phyloP scores from a whole-genome alignment of 2,888 invertebrate species.

The Phyllotreta cruciferae region DNA sequence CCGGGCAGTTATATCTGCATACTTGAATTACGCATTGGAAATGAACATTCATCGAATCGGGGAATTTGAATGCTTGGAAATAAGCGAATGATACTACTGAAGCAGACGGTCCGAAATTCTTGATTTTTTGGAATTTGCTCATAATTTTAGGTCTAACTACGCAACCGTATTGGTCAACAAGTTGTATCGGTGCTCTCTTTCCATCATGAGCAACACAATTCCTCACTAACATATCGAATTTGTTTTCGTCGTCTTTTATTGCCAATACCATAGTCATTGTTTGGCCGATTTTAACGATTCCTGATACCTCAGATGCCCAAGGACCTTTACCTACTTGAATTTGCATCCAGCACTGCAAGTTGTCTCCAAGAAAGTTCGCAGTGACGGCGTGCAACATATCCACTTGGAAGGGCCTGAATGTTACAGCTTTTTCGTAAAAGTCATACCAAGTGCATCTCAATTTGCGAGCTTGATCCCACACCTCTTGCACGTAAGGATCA shows the following conservation, averaged over 20 bases:
- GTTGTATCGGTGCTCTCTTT: conserved; percentile 89
- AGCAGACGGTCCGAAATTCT: conserved; percentile 93
- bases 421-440: conserved; percentile 93
- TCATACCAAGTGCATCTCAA: conserved; percentile 95
- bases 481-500: conserved; percentile 93
- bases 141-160: conserved; percentile 93
- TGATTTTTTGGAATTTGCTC: conserved; percentile 95
- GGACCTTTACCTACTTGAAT: conserved; percentile 96
- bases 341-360: conserved; percentile 97
- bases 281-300: conserved; percentile 94
- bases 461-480: conserved; percentile 94
- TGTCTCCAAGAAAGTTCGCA: conserved; percentile 94
- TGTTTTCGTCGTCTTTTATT: conserved; percentile 94
- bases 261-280: conserved; percentile 97
- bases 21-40: conserved; percentile 97
- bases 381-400: conserved; percentile 95
- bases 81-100: conserved; percentile 94
- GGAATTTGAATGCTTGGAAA: conserved; percentile 97
- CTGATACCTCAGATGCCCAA: conserved; percentile 96
- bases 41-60: conserved; percentile 96
- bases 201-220: conserved; percentile 96
- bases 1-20: conserved; percentile 91
- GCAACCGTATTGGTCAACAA: conserved; percentile 93
- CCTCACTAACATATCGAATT: conserved; percentile 93
- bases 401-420: conserved; percentile 94